Conservation (phyloP, 2,113 vertebrate species). For the Semicossyphus pulcher region DNA sequence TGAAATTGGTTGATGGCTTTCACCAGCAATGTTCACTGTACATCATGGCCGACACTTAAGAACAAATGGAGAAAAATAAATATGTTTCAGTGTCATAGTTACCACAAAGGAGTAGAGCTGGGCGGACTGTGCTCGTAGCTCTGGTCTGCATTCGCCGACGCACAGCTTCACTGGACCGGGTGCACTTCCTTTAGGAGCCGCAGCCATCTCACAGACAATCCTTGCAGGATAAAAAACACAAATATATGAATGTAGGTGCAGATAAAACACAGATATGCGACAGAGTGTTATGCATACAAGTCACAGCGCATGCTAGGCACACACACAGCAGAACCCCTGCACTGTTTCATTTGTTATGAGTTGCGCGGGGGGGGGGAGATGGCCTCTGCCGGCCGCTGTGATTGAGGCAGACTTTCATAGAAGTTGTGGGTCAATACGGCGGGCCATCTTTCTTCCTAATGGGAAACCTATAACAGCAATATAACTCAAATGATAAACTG, state of each 20-base stretch:
- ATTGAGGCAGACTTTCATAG: constrained; percentile 77
- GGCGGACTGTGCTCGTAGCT: constrained; percentile 91
- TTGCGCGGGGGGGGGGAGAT: constrained; percentile 10
- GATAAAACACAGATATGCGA: constrained; percentile 3
- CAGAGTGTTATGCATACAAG: constrained; percentile 22
- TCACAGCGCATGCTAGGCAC: constrained; percentile 12
- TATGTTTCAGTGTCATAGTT: constrained; percentile 64
- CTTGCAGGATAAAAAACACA: constrained; percentile 74
- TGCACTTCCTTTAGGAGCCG: constrained; percentile 82
- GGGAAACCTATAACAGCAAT: constrained; percentile 79
- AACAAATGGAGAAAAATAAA: neutral
- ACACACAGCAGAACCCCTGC: constrained; percentile 31
- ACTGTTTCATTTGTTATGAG: constrained; percentile 49
- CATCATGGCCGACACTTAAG: neutral
- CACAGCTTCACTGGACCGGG: constrained; percentile 94
- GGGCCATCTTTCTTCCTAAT: constrained; percentile 80
- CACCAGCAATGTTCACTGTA: neutral
- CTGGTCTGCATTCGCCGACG: constrained; percentile 93
- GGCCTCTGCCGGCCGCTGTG: constrained; percentile 54
- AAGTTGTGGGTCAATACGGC: constrained; percentile 76
- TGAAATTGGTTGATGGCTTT: neutral
- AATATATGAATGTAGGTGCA: neutral
- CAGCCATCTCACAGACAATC: constrained; percentile 97
- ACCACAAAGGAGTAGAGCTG: constrained; percentile 97
- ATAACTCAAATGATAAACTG: constrained; percentile 80